Base-by-base conservation (phyloP, 2,888 invertebrate species). In the Chymomyza procnemis region DNA sequence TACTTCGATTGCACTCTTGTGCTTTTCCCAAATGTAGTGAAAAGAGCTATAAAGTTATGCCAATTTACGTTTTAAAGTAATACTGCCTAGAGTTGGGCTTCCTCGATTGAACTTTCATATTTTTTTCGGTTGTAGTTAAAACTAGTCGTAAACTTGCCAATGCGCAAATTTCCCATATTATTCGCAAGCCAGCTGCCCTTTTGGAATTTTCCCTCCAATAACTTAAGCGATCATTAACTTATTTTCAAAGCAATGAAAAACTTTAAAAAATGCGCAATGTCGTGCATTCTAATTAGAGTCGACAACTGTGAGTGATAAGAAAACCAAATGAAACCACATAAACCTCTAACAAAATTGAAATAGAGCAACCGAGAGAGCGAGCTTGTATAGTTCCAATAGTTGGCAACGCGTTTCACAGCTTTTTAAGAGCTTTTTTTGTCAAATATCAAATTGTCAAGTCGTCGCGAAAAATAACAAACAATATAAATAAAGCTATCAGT, bases 281-380 rank as follows among this genome's bases (percentile, higher is more conserved):
- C 18, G 8, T 50, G 50, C 50, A 50, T 50, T 18, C 14, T 3
- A 50, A 50, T 50, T 50, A 18, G 14, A 6, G 6, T 16, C 14
- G 34, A 41, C 34, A 41, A 12, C 58, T 26, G 66, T 59, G 54
- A 41, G 57, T 67, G 80, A 85, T 76, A 81, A 67, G 52, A 67
- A 57, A 4, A 52, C 16, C 47, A 18, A 30, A 50, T 8, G 34
- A 5, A 41, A 12, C 34, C 2, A 9, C 9, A 12, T 41, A 6
- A 63, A 19, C 34, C 47, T 2, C 3, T 19, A 18, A 30, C 4
- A 46, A 8, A 34, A 47, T 3, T 2, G n/a, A 21, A 14, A 55
- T 8, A 62, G 14, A 67, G 8, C 4, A 14, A 62, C 41, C 52
- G 22, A 58, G 34, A 19, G 12, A 61, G 34, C 1, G 16, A 56